Evolutionary conservation across 2,888 invertebrate genomes (phyloP).

Genomic region (Drosophila trichaetosa): DNA sequence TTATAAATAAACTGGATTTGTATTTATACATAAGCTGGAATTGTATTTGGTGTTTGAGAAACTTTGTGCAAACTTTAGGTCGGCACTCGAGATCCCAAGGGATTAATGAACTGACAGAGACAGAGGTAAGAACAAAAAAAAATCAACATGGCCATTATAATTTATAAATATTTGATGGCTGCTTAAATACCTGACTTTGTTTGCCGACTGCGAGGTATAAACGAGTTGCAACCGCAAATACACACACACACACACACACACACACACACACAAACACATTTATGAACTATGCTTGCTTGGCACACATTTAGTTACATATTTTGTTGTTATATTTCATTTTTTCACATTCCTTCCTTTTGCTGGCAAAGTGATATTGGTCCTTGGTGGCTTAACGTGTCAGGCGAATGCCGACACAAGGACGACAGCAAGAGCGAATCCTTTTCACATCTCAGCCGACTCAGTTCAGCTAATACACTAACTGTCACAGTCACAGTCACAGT

Average conservation of each 20-base stretch:
- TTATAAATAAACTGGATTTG: not conserved
- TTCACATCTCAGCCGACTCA: slow-evolving; percentile 41
- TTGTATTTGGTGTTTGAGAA: not conserved
- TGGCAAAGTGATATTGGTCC: slow-evolving; percentile 74
- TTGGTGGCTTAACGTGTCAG: slow-evolving; percentile 76
- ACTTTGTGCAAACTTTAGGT: not conserved
- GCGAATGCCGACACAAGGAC: slow-evolving; percentile 48
- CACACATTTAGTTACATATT: slow-evolving; percentile 44
- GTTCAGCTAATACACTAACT: slow-evolving; percentile 29
- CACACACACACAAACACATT: slow-evolving; percentile 7
- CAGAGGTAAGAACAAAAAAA: not conserved
- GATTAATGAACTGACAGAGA: not conserved
- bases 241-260: slow-evolving; percentile 9
- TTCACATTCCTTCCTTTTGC: not conserved
- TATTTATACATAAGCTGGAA: not conserved
- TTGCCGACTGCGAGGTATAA: slow-evolving; percentile 13
- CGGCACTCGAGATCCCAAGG: not conserved
- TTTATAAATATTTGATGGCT: slow-evolving; percentile 30
- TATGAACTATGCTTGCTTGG: slow-evolving; percentile 33
- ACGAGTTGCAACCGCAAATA: slow-evolving; percentile 28
- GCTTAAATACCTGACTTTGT: slow-evolving; percentile 4
- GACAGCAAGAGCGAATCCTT: slow-evolving; percentile 46
- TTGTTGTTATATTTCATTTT: slow-evolving; percentile 12
- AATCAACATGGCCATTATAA: not conserved
- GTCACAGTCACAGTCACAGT: slow-evolving; percentile 5